phyloP scores from a whole-genome alignment of 2,797 vertebrate genomes.

The Pteropus rufus region DNA sequence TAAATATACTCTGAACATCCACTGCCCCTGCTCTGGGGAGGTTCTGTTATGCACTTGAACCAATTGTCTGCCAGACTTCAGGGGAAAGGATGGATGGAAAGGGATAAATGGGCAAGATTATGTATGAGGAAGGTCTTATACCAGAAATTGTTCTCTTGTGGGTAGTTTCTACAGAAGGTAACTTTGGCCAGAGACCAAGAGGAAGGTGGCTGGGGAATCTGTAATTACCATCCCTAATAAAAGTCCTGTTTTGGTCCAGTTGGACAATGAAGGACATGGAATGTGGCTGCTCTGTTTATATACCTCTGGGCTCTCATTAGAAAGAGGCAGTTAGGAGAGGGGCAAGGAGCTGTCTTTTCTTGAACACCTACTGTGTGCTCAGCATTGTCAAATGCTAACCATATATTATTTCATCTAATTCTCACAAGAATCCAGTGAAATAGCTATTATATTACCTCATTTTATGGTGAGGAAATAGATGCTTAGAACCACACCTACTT shows the following conservation, averaged over 20 bases:
- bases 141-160: neutral
- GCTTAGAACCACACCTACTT: neutral
- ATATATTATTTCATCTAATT: neutral
- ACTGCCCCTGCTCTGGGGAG: neutral
- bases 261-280: neutral
- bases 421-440: neutral
- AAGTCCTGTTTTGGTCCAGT: neutral
- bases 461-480: neutral
- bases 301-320: neutral
- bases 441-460: neutral
- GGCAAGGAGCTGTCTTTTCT: neutral
- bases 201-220: neutral
- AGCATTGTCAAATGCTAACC: neutral
- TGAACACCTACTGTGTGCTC: neutral
- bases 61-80: neutral
- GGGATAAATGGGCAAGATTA: neutral
- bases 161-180: neutral
- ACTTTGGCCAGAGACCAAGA: neutral
- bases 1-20: neutral
- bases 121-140: neutral
- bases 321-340: neutral
- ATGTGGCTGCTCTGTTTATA: neutral
- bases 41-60: neutral
- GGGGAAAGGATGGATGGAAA: neutral
- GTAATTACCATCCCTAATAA: neutral